A percentile compares a stretch with the other conserved stretches of the same genome.
phyloP scores from a whole-genome alignment of 2,888 invertebrate genomes.

The Watsonalla cultraria region DNA sequence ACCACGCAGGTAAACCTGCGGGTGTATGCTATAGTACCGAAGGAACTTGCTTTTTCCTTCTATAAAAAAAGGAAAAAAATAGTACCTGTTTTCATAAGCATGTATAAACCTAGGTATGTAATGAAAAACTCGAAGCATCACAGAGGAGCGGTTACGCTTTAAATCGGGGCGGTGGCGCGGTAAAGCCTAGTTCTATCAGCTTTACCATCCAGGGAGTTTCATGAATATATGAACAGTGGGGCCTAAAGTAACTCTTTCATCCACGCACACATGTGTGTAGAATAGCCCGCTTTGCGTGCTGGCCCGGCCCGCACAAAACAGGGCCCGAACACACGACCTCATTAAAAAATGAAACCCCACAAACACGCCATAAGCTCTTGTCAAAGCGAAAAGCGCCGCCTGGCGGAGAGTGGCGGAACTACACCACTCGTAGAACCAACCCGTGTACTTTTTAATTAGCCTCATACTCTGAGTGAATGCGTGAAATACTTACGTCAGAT shows the following conservation, averaged over 20 bases:
- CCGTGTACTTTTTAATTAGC: slow-evolving; percentile 78
- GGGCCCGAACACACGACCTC: slow-evolving; percentile 67
- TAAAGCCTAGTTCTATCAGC: slow-evolving; percentile 33
- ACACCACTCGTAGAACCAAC: slow-evolving; percentile 68
- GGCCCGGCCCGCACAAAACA: slow-evolving; percentile 48
- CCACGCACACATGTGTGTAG: slow-evolving; percentile 38
- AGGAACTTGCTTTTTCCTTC: too few relatives aligned
- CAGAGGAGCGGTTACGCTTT: background rate
- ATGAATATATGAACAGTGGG: slow-evolving; percentile 63
- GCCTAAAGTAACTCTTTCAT: slow-evolving; percentile 61
- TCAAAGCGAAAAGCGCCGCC: slow-evolving; percentile 72
- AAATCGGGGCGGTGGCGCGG: background rate
- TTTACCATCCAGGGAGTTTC: slow-evolving; percentile 27
- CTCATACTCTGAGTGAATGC: slow-evolving; percentile 70
- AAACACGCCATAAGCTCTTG: slow-evolving; percentile 53
- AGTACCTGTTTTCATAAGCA: too few relatives aligned
- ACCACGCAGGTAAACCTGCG: too few relatives aligned
- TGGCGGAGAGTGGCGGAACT: slow-evolving; percentile 74
- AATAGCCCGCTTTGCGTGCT: slow-evolving; percentile 42
- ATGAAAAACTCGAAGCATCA: too few relatives aligned
- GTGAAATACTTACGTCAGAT: slow-evolving; percentile 69
- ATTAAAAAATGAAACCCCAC: slow-evolving; percentile 72
- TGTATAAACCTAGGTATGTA: too few relatives aligned
- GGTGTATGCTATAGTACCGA: too few relatives aligned
- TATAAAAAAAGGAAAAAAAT: too few relatives aligned